A percentile compares a stretch with the other conserved stretches of the same genome.
These are phyloP conservation scores for Ryuthela nishihirai DNA, from an alignment of 2,888 invertebrate genomes.

Conservation along the genomic window DNA sequence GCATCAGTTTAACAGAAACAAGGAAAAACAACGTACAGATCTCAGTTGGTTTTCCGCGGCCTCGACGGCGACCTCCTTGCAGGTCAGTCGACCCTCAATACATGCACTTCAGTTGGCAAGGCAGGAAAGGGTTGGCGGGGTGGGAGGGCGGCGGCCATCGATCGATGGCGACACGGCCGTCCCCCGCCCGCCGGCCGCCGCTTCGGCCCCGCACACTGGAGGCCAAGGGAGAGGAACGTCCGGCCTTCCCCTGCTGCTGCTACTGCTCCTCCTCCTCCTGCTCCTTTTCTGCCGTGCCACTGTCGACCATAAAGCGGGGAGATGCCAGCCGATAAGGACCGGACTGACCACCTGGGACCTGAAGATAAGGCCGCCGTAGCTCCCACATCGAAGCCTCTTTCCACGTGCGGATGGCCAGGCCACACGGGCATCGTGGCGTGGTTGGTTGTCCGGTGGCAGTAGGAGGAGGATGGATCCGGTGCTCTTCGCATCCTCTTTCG, in stretches of 20 bases:
- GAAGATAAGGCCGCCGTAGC: constrained; percentile 19
- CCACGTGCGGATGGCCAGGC: too few species aligned
- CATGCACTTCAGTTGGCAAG: constrained; percentile 7
- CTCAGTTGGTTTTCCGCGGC: too few species aligned
- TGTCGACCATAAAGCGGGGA: constrained; percentile 26
- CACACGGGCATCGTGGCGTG: too few species aligned
- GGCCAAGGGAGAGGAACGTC: neutral
- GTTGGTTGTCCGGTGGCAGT: too few species aligned
- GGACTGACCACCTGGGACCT: constrained; percentile 27
- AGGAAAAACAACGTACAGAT: too few species aligned
- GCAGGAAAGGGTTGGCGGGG: constrained; percentile 3
- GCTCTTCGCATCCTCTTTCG: too few species aligned
- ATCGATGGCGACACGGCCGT: too few species aligned
- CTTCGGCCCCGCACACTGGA: neutral
- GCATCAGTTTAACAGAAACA: too few species aligned
- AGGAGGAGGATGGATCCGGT: too few species aligned
- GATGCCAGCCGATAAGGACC: constrained; percentile 22
- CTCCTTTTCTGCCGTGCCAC: neutral
- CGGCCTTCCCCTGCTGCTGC: neutral
- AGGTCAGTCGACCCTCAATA: too few species aligned
- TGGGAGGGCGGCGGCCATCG: neutral
- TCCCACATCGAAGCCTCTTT: too few species aligned
- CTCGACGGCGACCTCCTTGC: too few species aligned
- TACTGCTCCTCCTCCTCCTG: neutral
- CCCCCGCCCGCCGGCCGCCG: neutral